phyloP scores from a whole-genome alignment of 2,797 vertebrate genomes.

The Crocidura indochinensis region DNA sequence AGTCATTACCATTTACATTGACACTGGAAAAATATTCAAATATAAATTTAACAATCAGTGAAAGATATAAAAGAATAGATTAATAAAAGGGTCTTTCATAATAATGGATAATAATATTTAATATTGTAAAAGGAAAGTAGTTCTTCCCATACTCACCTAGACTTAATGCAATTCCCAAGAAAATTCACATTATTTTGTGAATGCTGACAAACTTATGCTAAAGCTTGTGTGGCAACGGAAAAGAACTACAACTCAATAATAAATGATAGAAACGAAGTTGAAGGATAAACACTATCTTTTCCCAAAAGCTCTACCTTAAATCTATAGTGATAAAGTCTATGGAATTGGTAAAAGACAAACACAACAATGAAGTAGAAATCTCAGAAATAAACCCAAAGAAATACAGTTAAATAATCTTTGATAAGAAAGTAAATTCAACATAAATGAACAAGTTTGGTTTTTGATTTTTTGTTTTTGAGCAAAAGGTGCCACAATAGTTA shows the following conservation, averaged over 20 bases:
- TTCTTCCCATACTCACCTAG: conserved; percentile 8
- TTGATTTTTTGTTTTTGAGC: neutral
- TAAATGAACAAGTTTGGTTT: neutral
- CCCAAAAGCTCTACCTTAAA: conserved; percentile 13
- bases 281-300: neutral
- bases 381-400: neutral
- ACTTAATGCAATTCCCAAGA: neutral
- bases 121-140: neutral
- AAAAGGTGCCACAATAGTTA: neutral
- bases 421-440: neutral
- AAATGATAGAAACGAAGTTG: conserved; percentile 13
- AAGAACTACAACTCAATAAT: neutral
- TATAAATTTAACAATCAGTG: conserved; percentile 12
- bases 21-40: neutral
- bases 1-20: neutral
- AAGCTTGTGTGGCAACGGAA: conserved; percentile 20
- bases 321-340: neutral
- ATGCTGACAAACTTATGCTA: neutral
- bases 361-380: neutral
- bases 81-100: neutral
- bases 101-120: neutral
- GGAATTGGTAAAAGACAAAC: neutral
- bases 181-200: conserved; percentile 43
- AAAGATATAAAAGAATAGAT: conserved; percentile 20
- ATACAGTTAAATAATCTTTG: conserved; percentile 44